Evolutionary conservation across 2,888 invertebrate genomes (phyloP).

Genomic region (Nipponacmea schrenckii): DNA sequence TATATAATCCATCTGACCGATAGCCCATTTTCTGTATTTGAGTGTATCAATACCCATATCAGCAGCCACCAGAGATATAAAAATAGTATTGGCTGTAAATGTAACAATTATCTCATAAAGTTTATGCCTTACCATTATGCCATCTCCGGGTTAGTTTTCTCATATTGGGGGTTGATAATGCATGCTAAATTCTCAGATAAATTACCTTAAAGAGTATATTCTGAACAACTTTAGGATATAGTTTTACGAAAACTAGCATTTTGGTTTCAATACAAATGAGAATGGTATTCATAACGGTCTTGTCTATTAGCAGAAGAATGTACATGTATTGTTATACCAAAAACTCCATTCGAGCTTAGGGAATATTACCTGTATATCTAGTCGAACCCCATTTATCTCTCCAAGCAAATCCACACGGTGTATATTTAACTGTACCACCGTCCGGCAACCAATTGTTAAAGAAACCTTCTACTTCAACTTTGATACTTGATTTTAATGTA

Average conservation of each 20-base stretch:
- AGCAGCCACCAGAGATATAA: slow-evolving; percentile 11
- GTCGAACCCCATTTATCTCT: slow-evolving; percentile 52
- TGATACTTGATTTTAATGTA: slow-evolving; percentile 41
- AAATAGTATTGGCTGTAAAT: slow-evolving; percentile 12
- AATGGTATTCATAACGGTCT: too few species aligned
- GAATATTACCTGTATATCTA: slow-evolving; percentile 43
- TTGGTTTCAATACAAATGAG: too few species aligned
- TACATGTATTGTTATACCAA: too few species aligned
- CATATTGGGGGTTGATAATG: too few species aligned
- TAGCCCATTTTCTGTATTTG: slow-evolving; percentile 12
- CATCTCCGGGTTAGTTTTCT: too few species aligned
- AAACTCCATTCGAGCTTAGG: too few species aligned
- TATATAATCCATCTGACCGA: slow-evolving; percentile 19
- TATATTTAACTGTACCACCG: slow-evolving; percentile 40
- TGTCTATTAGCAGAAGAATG: too few species aligned
- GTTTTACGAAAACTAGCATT: too few species aligned
- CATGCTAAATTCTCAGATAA: too few species aligned
- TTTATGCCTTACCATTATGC: not conserved
- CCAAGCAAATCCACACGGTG: slow-evolving; percentile 57
- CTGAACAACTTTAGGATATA: too few species aligned
- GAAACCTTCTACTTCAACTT: slow-evolving; percentile 39
- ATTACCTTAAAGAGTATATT: too few species aligned
- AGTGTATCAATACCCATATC: slow-evolving; percentile 8
- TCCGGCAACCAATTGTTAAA: slow-evolving; percentile 48
- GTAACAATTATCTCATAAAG: not conserved